Evolutionary conservation across 2,113 vertebrate species (phyloP), one percentile per base, ranked within the genome.

Genomic region (Dolichotis patagonum): DNA sequence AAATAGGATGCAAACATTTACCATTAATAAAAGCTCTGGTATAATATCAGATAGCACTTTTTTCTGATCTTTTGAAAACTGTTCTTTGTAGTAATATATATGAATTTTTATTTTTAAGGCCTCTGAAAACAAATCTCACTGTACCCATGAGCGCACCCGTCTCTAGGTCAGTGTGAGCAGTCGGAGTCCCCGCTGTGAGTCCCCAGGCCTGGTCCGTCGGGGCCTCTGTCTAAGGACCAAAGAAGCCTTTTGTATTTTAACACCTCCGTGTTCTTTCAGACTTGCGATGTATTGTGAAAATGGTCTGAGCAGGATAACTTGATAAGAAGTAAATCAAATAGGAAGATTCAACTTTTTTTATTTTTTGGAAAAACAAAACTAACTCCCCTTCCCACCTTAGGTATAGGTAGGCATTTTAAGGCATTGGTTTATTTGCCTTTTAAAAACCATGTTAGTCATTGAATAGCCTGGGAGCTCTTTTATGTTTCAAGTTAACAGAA

Each of bases 21-120:
- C 85, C 91, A 87, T 98, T 98, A 98, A 98, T 98, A 98, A 99
- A 98, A 98, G 32, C 5, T 95, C 41, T 30, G 58, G 73, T 92
- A 6, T 96, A 90, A 63, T 97, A 92, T 95, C 94, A 94, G 97
- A 41, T 86, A 86, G 78, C 93, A 81, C 94, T 97, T 87, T 97
- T 90, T 41, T n/a, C 85, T 96, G 60, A 83, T 96, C 85, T 96
- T 96, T 97, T 86, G 85, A 89, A 94, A 96, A 75, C 4, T 88
- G 19, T 91, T 95, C 71, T 92, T 96, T 86, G 71, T 87, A 96
- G 54, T 91, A n/a, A 49, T 91, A 92, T 73, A 67, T n/a, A 49
- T 96, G 63, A 85, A 32, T 96, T 96, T 97, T 94, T 26, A 90
- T 96, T 96, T 82, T 84, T 90, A 86, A 93, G n/a, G 54, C 67